These are phyloP conservation scores for Enteromius viviparus DNA, from an alignment of 2,797 vertebrate genomes.

Conservation along the genomic window DNA sequence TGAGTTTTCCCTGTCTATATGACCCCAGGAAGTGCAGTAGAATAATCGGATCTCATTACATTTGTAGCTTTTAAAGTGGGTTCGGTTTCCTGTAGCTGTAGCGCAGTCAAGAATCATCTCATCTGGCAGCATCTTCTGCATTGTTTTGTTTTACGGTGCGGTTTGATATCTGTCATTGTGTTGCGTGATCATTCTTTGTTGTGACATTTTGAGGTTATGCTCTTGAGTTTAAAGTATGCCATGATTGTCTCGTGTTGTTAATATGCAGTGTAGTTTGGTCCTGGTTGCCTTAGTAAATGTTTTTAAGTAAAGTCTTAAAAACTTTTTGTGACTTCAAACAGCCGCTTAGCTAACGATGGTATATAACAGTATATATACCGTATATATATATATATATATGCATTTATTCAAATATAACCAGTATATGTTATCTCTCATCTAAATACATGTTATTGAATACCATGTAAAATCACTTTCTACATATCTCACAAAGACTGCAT, in stretches of 20 bases:
- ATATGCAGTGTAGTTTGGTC: not conserved
- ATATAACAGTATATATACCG: not conserved
- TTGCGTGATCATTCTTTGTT: conserved; percentile 61
- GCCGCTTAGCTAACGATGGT: not conserved
- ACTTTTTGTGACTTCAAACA: not conserved
- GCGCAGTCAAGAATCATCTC: conserved; percentile 18
- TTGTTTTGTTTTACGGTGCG: conserved; percentile 27
- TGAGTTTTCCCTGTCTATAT: conserved; percentile 30
- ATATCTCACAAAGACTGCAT: not conserved
- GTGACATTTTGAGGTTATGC: conserved; percentile 46
- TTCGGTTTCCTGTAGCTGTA: conserved; percentile 31
- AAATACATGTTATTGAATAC: not conserved
- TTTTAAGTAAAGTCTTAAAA: not conserved
- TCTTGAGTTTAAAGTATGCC: not conserved
- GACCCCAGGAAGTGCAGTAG: conserved; percentile 31
- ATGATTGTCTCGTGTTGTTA: conserved; percentile 8
- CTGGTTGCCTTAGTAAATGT: not conserved
- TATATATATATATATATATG: not conserved
- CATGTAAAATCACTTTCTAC: no score
- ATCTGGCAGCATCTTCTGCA: conserved; percentile 28
- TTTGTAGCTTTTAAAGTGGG: conserved; percentile 48
- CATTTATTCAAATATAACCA: not conserved
- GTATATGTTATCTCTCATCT: not conserved
- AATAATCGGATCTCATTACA: conserved; percentile 41
- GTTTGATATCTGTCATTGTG: conserved; percentile 12